Percentiles rank a stretch among this genome's conserved stretches.
phyloP scores from a whole-genome alignment of 2,797 vertebrate genomes.

The Microcaecilia unicolor region DNA sequence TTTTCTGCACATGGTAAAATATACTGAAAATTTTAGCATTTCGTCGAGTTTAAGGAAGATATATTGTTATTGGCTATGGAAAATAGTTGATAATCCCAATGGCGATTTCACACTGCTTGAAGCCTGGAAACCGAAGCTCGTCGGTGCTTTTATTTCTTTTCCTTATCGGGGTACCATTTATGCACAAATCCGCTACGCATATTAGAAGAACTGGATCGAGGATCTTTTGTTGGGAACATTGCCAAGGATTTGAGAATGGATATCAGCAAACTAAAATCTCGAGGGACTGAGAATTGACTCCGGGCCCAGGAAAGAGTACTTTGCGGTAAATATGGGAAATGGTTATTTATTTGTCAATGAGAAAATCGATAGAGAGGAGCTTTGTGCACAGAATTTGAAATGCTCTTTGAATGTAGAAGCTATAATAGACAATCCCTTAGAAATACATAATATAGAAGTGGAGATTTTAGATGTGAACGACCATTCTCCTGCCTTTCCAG shows the following conservation, averaged over 20 bases:
- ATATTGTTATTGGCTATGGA: no score
- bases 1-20: no score
- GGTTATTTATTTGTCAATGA: conserved; percentile 15
- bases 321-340: conserved; percentile 7
- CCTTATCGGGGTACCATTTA: conserved; percentile 34
- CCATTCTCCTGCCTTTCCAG: conserved; percentile 24
- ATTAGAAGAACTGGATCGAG: conserved; percentile 41
- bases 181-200: conserved; percentile 44
- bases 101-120: no score
- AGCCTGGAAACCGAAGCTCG: no score
- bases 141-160: conserved; percentile 33
- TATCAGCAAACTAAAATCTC: conserved; percentile 1
- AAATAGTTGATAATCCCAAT: no score
- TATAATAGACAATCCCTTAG: conserved; percentile 26
- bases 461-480: conserved; percentile 37
- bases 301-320: conserved; percentile 19
- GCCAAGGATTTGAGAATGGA: conserved; percentile 27
- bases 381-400: conserved; percentile 15
- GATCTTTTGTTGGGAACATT: conserved; percentile 47
- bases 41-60: no score
- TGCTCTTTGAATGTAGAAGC: conserved; percentile 25
- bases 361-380: conserved; percentile 28
- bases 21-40: background rate
- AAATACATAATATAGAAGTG: conserved; percentile 21
- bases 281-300: conserved; percentile 15